Percentiles rank a stretch among this genome's conserved stretches.
Conservation (phyloP, 2,113 vertebrate genomes). For the Rhinoptilus africanus region DNA sequence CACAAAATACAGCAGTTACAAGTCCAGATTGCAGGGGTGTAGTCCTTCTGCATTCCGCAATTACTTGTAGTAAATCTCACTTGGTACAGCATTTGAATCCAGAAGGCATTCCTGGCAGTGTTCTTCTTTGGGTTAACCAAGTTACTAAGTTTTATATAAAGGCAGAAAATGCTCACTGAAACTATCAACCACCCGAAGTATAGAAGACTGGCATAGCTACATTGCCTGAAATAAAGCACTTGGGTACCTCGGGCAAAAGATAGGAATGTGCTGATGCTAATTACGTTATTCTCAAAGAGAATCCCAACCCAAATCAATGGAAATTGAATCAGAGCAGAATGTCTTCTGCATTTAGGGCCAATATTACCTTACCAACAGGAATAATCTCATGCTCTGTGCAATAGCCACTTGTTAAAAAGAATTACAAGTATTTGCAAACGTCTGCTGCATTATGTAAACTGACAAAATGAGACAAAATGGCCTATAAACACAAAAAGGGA, state of each 20-base stretch:
- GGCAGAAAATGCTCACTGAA: not conserved
- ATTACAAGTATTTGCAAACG: not conserved
- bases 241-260: not conserved
- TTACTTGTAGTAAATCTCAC: not conserved
- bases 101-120: not conserved
- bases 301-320: not conserved
- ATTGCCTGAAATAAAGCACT: not conserved
- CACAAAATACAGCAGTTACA: not conserved
- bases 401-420: not conserved
- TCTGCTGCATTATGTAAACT: not conserved
- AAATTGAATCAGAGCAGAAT: not conserved
- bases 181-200: not conserved
- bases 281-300: not conserved
- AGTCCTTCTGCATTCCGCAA: not conserved
- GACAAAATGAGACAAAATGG: not conserved
- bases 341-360: not conserved
- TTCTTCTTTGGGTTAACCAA: not conserved
- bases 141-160: not conserved
- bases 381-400: not conserved
- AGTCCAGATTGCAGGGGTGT: not conserved
- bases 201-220: not conserved
- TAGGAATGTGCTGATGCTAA: not conserved
- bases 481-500: not conserved
- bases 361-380: not conserved
- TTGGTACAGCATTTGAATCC: not conserved